Conservation (phyloP, 1,140 invertebrate species). For the Bombus pyrosoma region DNA sequence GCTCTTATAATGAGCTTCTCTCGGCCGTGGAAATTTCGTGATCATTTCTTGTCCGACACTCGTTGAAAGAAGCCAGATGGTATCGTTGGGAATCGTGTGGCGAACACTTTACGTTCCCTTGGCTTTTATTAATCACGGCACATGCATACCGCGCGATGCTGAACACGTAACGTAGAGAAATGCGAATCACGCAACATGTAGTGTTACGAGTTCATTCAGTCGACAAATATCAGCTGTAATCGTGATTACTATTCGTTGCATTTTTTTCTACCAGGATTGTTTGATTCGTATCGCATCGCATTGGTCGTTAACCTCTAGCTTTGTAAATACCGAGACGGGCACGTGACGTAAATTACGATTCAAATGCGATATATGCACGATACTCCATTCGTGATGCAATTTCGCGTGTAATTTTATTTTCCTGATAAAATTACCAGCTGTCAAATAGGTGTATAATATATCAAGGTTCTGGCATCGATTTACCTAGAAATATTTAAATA, state of each 20-base stretch:
- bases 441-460: neutral
- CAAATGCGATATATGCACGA: neutral
- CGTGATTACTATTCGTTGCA: neutral
- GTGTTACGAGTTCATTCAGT: slow-evolving; percentile 33
- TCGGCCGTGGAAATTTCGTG: slow-evolving; percentile 13
- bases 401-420: neutral
- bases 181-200: slow-evolving; percentile 21
- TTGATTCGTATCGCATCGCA: neutral
- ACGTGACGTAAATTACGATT: neutral
- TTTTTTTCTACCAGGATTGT: neutral
- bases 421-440: neutral
- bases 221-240: slow-evolving; percentile 22
- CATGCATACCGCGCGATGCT: slow-evolving; percentile 20
- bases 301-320: neutral
- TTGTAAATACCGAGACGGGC: neutral
- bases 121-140: slow-evolving; percentile 38
- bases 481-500: neutral
- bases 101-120: slow-evolving; percentile 13
- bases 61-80: slow-evolving; percentile 20
- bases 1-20: neutral
- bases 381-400: neutral
- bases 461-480: neutral
- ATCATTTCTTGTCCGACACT: slow-evolving; percentile 11
- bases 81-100: slow-evolving; percentile 25
- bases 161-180: slow-evolving; percentile 34